Conservation (phyloP, 2,797 vertebrate species). For the Tragelaphus eurycerus region DNA sequence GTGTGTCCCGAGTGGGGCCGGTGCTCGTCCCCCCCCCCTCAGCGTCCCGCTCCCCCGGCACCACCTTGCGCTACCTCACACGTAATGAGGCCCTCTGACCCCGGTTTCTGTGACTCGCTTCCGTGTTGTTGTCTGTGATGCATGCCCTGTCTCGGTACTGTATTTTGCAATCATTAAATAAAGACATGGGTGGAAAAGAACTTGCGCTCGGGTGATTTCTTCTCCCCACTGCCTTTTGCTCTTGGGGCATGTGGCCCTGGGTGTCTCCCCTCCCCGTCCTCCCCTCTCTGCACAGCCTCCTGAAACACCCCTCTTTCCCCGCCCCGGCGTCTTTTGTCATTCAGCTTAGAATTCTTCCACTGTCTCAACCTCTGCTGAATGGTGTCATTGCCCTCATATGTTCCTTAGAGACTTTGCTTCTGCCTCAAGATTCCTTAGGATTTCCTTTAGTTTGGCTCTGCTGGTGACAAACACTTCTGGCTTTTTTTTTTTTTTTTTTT, state of each 20-base stretch:
- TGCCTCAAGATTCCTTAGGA: not conserved
- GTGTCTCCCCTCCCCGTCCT: not conserved
- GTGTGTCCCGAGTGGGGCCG: constrained; percentile 79
- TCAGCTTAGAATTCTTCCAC: fast-evolving
- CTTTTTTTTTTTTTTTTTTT: not conserved
- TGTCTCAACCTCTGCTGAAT: fast-evolving
- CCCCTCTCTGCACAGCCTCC: not conserved
- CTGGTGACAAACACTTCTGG: not conserved
- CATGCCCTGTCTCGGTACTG: constrained; percentile 85
- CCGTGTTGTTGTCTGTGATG: constrained; percentile 83
- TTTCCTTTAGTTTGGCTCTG: not conserved
- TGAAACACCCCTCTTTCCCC: fast-evolving
- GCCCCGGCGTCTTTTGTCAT: fast-evolving
- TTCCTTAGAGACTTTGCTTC: fast-evolving
- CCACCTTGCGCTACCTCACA: constrained; percentile 85
- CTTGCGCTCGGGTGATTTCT: not conserved
- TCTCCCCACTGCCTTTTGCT: not conserved
- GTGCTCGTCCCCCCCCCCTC: constrained; percentile 80
- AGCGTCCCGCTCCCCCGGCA: constrained; percentile 69
- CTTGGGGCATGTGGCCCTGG: not conserved
- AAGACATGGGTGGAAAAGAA: constrained; percentile 81
- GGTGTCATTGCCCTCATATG: fast-evolving
- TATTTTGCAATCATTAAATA: constrained; percentile 86
- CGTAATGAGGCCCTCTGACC: constrained; percentile 83
- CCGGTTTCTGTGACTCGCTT: constrained; percentile 81